Conservation (phyloP, 2,888 invertebrate genomes). For the Lypha dubia region DNA sequence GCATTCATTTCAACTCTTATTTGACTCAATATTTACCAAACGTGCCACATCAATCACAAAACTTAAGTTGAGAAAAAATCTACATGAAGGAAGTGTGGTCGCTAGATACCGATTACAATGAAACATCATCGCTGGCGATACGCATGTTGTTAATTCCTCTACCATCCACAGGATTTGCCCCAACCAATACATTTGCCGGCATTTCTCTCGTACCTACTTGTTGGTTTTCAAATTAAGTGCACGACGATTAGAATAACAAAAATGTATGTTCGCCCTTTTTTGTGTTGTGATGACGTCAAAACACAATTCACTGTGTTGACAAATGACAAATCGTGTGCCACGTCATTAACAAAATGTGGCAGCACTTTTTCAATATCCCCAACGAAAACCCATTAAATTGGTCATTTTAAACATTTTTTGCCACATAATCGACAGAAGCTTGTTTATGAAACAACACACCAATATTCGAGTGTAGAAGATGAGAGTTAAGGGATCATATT, state of each 20-base stretch:
- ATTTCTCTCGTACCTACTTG: conserved; percentile 1
- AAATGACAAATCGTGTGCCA: conserved; percentile 59
- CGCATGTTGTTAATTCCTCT: conserved; percentile 65
- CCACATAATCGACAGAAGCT: neutral
- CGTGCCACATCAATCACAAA: conserved; percentile 23
- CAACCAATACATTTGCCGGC: neutral
- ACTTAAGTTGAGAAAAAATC: neutral
- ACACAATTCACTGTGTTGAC: conserved; percentile 31
- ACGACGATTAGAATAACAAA: neutral
- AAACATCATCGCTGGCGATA: conserved; percentile 7
- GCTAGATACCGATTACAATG: conserved; percentile 8
- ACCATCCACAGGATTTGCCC: conserved; percentile 43
- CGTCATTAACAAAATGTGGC: conserved; percentile 31
- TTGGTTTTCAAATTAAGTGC: conserved; percentile 45
- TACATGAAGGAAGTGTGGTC: conserved; percentile 22
- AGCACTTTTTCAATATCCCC: conserved; percentile 14
- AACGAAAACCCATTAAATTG: conserved; percentile 9
- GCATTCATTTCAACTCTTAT: neutral
- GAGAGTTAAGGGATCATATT: neutral
- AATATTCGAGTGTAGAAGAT: too few species aligned
- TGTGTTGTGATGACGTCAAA: conserved; percentile 41
- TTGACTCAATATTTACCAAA: neutral
- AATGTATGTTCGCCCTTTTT: neutral
- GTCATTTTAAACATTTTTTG: conserved; percentile 1
- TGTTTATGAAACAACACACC: conserved; percentile 10